Evolutionary conservation across 2,888 invertebrate species (phyloP).

Genomic region (Deladenus siricidicola): DNA sequence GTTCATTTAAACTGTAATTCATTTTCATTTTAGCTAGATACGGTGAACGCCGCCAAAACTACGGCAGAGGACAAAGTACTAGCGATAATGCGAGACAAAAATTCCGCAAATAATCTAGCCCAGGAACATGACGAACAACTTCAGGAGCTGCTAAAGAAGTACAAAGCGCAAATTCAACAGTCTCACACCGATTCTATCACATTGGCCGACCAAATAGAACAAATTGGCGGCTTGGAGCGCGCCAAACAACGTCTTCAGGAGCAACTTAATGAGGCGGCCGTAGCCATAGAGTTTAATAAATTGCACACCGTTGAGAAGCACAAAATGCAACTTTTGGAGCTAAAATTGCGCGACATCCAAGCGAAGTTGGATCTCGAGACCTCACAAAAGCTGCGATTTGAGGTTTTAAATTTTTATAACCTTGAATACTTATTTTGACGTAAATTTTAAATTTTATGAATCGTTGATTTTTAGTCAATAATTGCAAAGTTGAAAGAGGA

Average conservation of each 20-base stretch:
- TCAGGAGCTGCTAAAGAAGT: slow-evolving; percentile 60
- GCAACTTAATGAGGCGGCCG: slow-evolving; percentile 26
- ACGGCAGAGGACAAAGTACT: slow-evolving; percentile 26
- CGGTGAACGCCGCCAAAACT: slow-evolving; percentile 20
- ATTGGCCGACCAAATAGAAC: slow-evolving; percentile 33
- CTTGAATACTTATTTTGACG: too few relatives aligned
- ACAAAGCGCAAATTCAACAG: slow-evolving; percentile 78
- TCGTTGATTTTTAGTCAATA: slow-evolving; percentile 22
- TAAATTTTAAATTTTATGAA: neutral
- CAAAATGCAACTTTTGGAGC: slow-evolving; percentile 61
- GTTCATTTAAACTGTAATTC: too few relatives aligned
- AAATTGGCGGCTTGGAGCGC: slow-evolving; percentile 13
- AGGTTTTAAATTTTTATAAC: slow-evolving; percentile 55
- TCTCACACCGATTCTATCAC: slow-evolving; percentile 63
- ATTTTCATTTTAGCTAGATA: slow-evolving; percentile 24
- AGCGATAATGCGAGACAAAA: slow-evolving; percentile 31
- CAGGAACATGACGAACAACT: slow-evolving; percentile 27
- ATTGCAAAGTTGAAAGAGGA: slow-evolving; percentile 31
- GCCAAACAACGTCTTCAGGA: slow-evolving; percentile 16
- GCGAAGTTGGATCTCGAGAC: slow-evolving; percentile 81
- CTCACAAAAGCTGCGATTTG: slow-evolving; percentile 75
- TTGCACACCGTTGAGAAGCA: slow-evolving; percentile 58
- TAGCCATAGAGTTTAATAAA: slow-evolving; percentile 55
- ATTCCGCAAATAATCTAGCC: slow-evolving; percentile 11
- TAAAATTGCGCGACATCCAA: slow-evolving; percentile 79